A percentile compares a stretch with the other conserved stretches of the same genome.
phyloP scores from a whole-genome alignment of 2,888 invertebrate species.

The Buathra laborator region DNA sequence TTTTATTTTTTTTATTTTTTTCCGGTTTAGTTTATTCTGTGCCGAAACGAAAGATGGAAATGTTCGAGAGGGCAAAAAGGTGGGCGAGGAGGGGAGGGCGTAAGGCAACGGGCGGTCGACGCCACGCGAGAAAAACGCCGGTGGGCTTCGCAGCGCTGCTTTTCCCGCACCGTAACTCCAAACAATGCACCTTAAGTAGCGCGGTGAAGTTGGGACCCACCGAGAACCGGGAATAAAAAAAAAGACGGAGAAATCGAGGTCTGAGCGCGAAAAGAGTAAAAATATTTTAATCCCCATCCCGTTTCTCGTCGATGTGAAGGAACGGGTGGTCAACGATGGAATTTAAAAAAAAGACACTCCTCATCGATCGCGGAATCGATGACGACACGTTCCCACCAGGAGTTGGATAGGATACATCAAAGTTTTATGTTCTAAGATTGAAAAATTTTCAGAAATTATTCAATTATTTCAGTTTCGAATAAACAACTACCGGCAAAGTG shows the following conservation, averaged over 20 bases:
- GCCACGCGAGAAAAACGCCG: conserved; percentile 57
- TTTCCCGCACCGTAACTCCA: conserved; percentile 68
- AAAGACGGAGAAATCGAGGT: conserved; percentile 3
- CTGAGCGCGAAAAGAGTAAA: conserved; percentile 20
- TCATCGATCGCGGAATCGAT: no score
- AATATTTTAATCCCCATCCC: conserved; percentile 54
- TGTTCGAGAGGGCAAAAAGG: conserved; percentile 21
- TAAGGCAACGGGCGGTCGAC: conserved; percentile 51
- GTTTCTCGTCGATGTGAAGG: conserved; percentile 29
- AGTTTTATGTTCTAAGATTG: no score
- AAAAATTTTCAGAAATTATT: no score
- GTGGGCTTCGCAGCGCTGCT: conserved; percentile 39
- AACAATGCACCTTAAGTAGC: conserved; percentile 76
- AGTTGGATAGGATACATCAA: no score
- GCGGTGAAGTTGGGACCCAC: conserved; percentile 58
- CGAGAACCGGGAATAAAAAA: conserved; percentile 27
- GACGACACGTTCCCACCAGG: no score
- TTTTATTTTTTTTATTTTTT: not conserved
- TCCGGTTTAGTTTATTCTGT: conserved; percentile 31
- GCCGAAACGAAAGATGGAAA: conserved; percentile 42
- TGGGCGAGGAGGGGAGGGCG: not conserved
- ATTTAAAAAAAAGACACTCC: no score
- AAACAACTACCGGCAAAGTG: no score
- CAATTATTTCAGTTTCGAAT: no score
- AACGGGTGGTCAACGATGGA: conserved; percentile 7